These are phyloP conservation scores for Sminthurinus signatus DNA, from an alignment of 1,140 invertebrate species.

Conservation along the genomic window DNA sequence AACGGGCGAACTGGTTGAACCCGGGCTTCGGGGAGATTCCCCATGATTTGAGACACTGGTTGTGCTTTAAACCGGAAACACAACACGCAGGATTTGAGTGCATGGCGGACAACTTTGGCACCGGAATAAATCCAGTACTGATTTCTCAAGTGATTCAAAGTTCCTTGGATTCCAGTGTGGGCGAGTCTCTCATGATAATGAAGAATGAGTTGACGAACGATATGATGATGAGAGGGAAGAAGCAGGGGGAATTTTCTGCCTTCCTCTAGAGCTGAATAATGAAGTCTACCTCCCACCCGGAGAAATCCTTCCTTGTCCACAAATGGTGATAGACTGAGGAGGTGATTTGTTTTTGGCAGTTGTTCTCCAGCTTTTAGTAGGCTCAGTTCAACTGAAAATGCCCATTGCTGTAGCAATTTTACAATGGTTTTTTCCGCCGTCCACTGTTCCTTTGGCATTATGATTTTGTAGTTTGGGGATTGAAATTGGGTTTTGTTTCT, in stretches of 20 bases:
- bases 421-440: background rate
- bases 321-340: constrained; percentile 42
- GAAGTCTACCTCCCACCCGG: constrained; percentile 45
- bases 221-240: constrained; percentile 41
- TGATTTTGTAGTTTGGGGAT: no score
- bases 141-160: background rate
- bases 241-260: constrained; percentile 47
- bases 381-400: background rate
- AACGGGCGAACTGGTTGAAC: constrained; percentile 41
- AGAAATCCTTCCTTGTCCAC: constrained; percentile 44
- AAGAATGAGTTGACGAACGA: constrained; percentile 42
- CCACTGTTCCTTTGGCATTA: background rate
- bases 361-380: background rate
- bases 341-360: background rate
- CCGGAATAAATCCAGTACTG: constrained; percentile 9
- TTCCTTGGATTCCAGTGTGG: constrained; percentile 34
- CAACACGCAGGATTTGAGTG: constrained; percentile 17
- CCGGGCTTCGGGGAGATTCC: background rate
- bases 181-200: constrained; percentile 36
- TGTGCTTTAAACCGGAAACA: background rate
- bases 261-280: constrained; percentile 39
- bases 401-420: background rate
- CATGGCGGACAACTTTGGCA: background rate
- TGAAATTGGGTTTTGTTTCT: background rate
- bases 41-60: background rate